These are phyloP conservation scores for Onychostoma macrolepis DNA, from an alignment of 2,113 vertebrate genomes.

Conservation along the genomic window DNA sequence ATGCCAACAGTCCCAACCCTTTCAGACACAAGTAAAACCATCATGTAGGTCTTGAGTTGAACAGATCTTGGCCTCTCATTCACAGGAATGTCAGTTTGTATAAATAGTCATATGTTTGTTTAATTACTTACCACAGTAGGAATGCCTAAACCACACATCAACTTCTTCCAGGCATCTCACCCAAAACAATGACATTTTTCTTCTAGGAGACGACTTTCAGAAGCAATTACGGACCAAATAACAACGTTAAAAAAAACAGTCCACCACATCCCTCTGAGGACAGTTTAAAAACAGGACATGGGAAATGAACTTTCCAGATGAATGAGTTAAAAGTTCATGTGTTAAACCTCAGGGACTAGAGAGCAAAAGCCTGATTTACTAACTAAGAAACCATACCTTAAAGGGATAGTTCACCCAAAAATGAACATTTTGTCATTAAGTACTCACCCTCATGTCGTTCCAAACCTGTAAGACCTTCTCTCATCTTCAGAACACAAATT, in stretches of 20 bases:
- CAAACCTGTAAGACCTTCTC: no score
- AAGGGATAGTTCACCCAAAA: neutral
- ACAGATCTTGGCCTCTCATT: neutral
- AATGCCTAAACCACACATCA: constrained; percentile 10
- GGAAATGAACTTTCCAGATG: constrained; percentile 47
- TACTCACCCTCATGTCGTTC: no score
- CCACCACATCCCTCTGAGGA: constrained; percentile 6
- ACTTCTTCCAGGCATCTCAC: constrained; percentile 6
- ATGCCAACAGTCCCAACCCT: neutral
- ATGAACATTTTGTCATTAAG: no score
- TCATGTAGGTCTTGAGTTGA: neutral
- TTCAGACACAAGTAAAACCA: neutral
- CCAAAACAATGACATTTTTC: neutral
- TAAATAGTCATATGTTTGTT: neutral
- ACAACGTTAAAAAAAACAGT: neutral
- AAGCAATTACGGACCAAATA: neutral
- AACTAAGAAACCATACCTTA: neutral
- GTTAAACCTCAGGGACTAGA: constrained; percentile 25
- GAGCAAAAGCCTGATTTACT: neutral
- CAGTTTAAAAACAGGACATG: constrained; percentile 26
- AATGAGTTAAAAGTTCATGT: constrained; percentile 13
- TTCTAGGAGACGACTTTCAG: constrained; percentile 11
- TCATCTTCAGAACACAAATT: no score
- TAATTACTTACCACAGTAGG: neutral
- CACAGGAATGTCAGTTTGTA: neutral